Conservation (phyloP, 2,113 vertebrate species). For the Varanus salvator region DNA sequence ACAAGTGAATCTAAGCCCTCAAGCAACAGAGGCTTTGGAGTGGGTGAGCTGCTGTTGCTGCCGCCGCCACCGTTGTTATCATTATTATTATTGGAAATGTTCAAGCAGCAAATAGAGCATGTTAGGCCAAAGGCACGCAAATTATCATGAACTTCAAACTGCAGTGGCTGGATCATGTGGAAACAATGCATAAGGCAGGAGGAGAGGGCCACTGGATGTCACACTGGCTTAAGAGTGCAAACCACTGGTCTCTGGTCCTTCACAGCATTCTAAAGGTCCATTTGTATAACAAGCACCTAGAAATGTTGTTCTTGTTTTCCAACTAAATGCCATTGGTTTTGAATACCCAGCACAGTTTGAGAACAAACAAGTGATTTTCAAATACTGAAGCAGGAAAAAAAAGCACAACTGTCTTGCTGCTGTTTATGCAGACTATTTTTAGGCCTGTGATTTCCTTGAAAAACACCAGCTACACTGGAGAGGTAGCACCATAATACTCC, state of each 20-base stretch:
- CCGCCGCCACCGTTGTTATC: too few species aligned
- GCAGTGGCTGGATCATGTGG: constrained; percentile 10
- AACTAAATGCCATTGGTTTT: constrained; percentile 64
- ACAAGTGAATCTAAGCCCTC: neutral
- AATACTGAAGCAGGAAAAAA: constrained; percentile 63
- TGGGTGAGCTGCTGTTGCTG: too few species aligned
- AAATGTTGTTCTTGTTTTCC: constrained; percentile 7
- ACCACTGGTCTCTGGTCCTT: constrained; percentile 9
- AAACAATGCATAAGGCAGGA: neutral
- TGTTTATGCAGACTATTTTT: constrained; percentile 78
- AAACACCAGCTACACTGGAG: constrained; percentile 70
- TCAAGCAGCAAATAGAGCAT: neutral
- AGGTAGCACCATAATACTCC: constrained; percentile 62
- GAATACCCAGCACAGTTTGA: constrained; percentile 64
- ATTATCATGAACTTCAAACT: neutral
- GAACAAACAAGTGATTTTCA: constrained; percentile 66
- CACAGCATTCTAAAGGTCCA: constrained; percentile 18
- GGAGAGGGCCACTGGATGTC: neutral
- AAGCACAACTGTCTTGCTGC: constrained; percentile 73
- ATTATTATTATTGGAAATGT: neutral
- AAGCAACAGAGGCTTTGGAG: neutral
- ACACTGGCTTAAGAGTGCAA: neutral
- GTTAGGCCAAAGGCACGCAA: neutral
- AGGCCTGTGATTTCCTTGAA: constrained; percentile 76
- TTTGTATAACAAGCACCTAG: constrained; percentile 14